Percentiles rank a stretch among this genome's conserved stretches.
Conservation (phyloP, 2,797 vertebrate genomes). For the Anas bahamensis region DNA sequence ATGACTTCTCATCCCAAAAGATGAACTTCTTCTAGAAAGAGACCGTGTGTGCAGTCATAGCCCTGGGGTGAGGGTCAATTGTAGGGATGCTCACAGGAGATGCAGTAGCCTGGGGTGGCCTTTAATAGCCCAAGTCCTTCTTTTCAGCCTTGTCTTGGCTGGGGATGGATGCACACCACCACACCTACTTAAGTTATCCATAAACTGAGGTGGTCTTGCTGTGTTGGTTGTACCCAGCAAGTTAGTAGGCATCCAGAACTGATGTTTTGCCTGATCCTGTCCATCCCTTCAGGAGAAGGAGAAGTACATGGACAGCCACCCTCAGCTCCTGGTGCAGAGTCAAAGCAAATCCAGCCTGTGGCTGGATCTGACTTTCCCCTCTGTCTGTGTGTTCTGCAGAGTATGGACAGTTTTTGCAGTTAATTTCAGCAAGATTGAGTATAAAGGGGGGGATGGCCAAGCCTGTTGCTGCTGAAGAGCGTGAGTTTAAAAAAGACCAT, state of each 20-base stretch:
- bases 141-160: neutral
- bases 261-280: neutral
- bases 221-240: neutral
- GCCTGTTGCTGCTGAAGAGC: neutral
- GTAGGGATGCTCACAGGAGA: neutral
- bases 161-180: neutral
- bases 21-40: neutral
- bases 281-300: neutral
- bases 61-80: neutral
- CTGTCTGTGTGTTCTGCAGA: neutral
- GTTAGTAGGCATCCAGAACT: neutral
- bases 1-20: neutral
- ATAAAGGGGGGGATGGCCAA: neutral
- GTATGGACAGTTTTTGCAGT: neutral
- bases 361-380: neutral
- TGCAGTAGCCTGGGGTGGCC: neutral
- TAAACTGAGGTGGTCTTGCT: neutral
- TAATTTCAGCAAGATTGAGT: neutral
- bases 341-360: neutral
- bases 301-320: neutral
- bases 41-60: neutral
- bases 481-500: neutral
- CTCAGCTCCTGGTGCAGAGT: neutral
- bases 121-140: neutral
- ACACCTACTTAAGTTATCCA: neutral